A percentile compares a stretch with the other conserved stretches of the same genome.
Conservation (phyloP, 2,888 invertebrate species). For the Diarsia rubi region DNA sequence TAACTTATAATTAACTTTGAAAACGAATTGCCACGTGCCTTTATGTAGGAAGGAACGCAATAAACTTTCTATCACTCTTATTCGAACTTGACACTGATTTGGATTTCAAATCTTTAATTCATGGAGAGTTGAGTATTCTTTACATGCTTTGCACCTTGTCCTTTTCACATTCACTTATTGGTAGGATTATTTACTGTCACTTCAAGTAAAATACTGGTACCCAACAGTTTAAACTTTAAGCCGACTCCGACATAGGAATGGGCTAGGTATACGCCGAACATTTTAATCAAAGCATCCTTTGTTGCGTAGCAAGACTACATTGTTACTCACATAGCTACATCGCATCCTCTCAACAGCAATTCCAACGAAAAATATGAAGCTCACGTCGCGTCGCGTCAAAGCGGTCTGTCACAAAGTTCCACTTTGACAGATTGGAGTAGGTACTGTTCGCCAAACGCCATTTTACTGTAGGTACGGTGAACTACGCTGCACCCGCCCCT, state of each 20-base stretch:
- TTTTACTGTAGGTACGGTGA: too few relatives aligned
- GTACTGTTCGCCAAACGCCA: constrained; percentile 12
- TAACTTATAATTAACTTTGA: neutral
- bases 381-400: constrained; percentile 35
- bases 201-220: neutral
- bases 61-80: neutral
- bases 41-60: neutral
- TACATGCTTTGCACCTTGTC: neutral
- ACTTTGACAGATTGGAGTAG: constrained; percentile 9
- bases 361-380: neutral
- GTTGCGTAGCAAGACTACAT: neutral
- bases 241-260: neutral
- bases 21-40: neutral
- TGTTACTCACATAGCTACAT: neutral
- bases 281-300: neutral
- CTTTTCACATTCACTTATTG: neutral
- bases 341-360: neutral
- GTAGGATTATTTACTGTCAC: neutral
- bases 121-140: neutral
- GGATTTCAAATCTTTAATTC: neutral
- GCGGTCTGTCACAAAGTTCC: constrained; percentile 18
- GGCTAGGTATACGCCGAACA: neutral
- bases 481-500: neutral
- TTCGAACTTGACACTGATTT: neutral
- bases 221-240: neutral